A percentile compares a stretch with the other conserved stretches of the same genome.
Conservation (phyloP, 1,140 invertebrate genomes). For the Trichogramma pretiosum region DNA sequence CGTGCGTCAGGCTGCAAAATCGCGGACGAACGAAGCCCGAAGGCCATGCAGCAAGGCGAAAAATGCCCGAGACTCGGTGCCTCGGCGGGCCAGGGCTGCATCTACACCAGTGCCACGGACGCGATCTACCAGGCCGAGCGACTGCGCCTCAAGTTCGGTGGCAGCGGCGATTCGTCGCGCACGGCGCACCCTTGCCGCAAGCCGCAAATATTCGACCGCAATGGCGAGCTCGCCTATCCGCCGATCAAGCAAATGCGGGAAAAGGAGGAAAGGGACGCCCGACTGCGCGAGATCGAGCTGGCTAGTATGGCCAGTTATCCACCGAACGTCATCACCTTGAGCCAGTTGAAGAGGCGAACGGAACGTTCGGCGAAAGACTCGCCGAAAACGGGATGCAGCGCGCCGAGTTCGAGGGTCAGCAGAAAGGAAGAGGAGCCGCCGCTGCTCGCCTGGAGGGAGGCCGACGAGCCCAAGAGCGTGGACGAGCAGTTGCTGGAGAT, state of each 20-base stretch:
- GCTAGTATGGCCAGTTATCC: no score
- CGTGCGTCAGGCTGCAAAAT: no score
- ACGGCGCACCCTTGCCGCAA: neutral
- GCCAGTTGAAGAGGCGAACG: conserved; percentile 25
- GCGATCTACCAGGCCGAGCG: neutral
- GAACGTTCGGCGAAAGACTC: conserved; percentile 22
- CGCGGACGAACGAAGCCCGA: no score
- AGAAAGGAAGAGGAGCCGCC: conserved; percentile 11
- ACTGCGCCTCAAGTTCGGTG: neutral
- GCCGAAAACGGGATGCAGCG: no score
- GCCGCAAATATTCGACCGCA: conserved; percentile 31
- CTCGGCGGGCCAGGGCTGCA: neutral
- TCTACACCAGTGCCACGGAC: neutral
- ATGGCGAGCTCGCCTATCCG: conserved; percentile 43
- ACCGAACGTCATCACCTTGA: conserved; percentile 30
- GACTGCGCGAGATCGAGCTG: no score
- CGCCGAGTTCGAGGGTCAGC: conserved; percentile 24
- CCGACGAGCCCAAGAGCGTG: conserved; percentile 34
- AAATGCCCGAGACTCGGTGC: no score
- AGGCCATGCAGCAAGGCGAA: no score
- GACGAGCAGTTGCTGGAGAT: conserved; percentile 37
- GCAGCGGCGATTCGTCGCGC: neutral
- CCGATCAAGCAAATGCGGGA: conserved; percentile 23
- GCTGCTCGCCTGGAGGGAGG: conserved; percentile 18
- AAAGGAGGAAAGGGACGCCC: neutral